phyloP scores from a whole-genome alignment of 2,888 invertebrate genomes.

The Acanthosepion lycidas region DNA sequence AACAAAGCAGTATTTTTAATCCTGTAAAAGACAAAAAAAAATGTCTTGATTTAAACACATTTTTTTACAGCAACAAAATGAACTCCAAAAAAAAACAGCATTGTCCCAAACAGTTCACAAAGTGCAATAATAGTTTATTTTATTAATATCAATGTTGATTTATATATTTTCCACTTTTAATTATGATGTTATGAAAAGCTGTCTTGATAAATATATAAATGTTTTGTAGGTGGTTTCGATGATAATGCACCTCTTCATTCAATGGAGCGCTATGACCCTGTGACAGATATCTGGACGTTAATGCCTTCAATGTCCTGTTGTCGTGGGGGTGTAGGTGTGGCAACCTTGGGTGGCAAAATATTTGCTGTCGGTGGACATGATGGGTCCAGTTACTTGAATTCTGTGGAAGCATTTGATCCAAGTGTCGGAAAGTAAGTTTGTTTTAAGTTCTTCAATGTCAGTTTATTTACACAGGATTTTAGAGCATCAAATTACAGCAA shows the following conservation, averaged over 20 bases:
- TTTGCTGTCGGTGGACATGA: constrained; percentile 78
- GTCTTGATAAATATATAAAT: neutral
- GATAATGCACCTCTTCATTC: constrained; percentile 76
- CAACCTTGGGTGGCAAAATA: constrained; percentile 71
- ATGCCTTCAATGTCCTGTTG: constrained; percentile 72
- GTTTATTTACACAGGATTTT: neutral
- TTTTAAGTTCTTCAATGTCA: neutral
- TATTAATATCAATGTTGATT: too few relatives aligned
- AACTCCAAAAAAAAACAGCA: too few relatives aligned
- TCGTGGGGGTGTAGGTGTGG: constrained; percentile 75
- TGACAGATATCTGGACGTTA: constrained; percentile 71
- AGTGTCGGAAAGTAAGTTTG: constrained; percentile 72
- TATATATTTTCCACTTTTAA: too few relatives aligned
- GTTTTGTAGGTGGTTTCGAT: constrained; percentile 76
- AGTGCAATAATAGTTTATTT: too few relatives aligned
- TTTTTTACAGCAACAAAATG: too few relatives aligned
- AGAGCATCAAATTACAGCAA: too few relatives aligned
- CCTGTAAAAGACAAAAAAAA: too few relatives aligned
- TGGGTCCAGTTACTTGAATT: constrained; percentile 76
- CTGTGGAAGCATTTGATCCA: constrained; percentile 77
- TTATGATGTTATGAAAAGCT: neutral
- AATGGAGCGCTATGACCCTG: constrained; percentile 75
- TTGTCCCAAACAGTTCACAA: too few relatives aligned
- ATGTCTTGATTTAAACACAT: too few relatives aligned
- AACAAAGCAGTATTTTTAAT: too few relatives aligned